Evolutionary conservation across 2,113 vertebrate species (phyloP), one percentile per base, ranked within the genome.

Genomic region (Albula glossodonta): DNA sequence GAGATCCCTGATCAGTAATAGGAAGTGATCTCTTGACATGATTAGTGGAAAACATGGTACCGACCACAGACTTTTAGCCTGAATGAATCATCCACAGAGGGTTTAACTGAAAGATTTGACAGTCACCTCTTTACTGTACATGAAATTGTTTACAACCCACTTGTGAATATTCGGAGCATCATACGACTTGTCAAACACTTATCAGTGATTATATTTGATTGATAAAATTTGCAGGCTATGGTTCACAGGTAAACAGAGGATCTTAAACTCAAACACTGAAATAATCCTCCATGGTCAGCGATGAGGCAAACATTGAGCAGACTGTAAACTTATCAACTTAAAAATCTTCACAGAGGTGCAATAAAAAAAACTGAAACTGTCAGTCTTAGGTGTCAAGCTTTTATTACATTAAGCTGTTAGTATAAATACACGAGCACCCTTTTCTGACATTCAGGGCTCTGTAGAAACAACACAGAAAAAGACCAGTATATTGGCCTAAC

Each of bases 341-440:
- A 74, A 22, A 74, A 7, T n/a, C 63, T n/a, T n/a, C 63, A 22
- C 22, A 1, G 3, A n/a, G 10, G 4, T 74, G 10, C n/a, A 22
- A n/a, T 22, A 22, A 74, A 74, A n/a, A 74, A 31, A 31, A 19
- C 1, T n/a, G 19, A 74, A 74, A 7, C 70, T 31, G n/a, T 0
- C 70, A 74, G 25, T 48, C n/a, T 17, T 22, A 63, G 81, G 4
- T n/a, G 10, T 60, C 53, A 63, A 17, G 17, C 5, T 83, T 56
- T 83, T 83, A 83, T 83, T 83, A 60, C 52, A 83, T 83, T 25
- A 63, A 83, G 81, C 53, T 57, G 53, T 83, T 83, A 83, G 41
- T 83, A 84, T 25, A 66, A 83, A 84, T 84, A 74, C n/a, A 77
- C 51, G 51, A 70, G 10, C 10, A 51, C 41, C 53, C 25, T 74